Conservation (phyloP, 2,888 invertebrate genomes). For the Leucophenga maculata region DNA sequence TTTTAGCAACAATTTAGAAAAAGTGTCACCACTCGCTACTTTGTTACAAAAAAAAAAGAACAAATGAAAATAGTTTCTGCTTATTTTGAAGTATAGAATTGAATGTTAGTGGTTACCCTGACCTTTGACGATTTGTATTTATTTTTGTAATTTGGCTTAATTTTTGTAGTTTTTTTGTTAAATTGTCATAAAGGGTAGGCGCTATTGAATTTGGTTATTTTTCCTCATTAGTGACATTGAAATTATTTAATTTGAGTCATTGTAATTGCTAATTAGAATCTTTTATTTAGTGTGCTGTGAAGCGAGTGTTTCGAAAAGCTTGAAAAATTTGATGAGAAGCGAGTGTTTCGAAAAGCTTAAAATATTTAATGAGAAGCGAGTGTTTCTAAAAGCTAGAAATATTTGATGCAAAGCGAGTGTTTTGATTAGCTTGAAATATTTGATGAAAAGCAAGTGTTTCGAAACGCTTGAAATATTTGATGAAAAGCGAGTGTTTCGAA, state of each 20-base stretch:
- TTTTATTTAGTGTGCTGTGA: too few relatives aligned
- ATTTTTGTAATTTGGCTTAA: neutral
- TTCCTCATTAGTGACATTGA: conserved; percentile 37
- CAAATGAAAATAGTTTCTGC: neutral
- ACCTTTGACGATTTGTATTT: conserved; percentile 28
- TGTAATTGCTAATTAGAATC: neutral
- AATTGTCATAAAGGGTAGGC: neutral
- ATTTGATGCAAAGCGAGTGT: too few relatives aligned
- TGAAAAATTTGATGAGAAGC: too few relatives aligned
- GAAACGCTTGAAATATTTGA: too few relatives aligned
- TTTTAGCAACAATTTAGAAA: neutral
- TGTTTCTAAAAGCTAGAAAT: too few relatives aligned
- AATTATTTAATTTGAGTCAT: conserved; percentile 19
- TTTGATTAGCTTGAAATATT: too few relatives aligned
- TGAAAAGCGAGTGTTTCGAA: too few relatives aligned
- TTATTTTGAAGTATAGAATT: conserved; percentile 23
- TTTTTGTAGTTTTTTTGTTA: neutral
- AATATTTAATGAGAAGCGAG: too few relatives aligned
- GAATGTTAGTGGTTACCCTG: conserved; percentile 36
- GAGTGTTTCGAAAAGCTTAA: too few relatives aligned
- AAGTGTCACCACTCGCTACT: neutral
- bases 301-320: too few relatives aligned
- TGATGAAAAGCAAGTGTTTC: too few relatives aligned
- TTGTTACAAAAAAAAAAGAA: neutral
- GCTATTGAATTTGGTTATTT: conserved; percentile 3